phyloP scores from a whole-genome alignment of 2,888 invertebrate species.

The Agriotes lineatus region DNA sequence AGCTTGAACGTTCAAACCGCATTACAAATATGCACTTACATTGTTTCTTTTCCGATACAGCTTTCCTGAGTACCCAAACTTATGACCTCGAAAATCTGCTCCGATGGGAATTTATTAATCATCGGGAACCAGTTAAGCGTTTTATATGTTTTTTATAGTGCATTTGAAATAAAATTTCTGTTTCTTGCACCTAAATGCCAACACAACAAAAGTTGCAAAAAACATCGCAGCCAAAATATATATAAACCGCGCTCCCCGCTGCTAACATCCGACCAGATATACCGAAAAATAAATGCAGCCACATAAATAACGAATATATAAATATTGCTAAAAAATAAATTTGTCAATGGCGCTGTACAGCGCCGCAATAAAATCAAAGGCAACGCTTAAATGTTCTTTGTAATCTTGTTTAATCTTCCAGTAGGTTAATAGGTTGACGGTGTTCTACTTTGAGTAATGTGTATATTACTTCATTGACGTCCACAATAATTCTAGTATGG shows the following conservation, averaged over 20 bases:
- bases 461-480: too few relatives aligned
- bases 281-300: constrained; percentile 26
- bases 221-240: constrained; percentile 7
- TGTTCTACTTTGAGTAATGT: too few relatives aligned
- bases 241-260: constrained; percentile 15
- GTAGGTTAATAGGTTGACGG: not conserved
- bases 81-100: not conserved
- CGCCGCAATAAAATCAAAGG: constrained; percentile 18
- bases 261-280: constrained; percentile 15
- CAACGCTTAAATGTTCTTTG: constrained; percentile 17
- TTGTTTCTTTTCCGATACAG: too few relatives aligned
- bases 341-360: constrained; percentile 12
- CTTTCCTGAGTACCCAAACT: too few relatives aligned
- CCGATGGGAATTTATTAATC: constrained; percentile 19
- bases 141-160: constrained; percentile 18
- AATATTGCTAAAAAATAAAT: constrained; percentile 24
- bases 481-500: too few relatives aligned
- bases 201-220: constrained; percentile 23
- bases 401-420: constrained; percentile 12
- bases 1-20: too few relatives aligned
- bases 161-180: constrained; percentile 29
- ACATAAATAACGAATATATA: constrained; percentile 22
- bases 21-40: too few relatives aligned
- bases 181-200: constrained; percentile 22
- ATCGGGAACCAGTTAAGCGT: constrained; percentile 16